Evolutionary conservation across 1,140 invertebrate species (phyloP).

Genomic region (Orius insidiosus): DNA sequence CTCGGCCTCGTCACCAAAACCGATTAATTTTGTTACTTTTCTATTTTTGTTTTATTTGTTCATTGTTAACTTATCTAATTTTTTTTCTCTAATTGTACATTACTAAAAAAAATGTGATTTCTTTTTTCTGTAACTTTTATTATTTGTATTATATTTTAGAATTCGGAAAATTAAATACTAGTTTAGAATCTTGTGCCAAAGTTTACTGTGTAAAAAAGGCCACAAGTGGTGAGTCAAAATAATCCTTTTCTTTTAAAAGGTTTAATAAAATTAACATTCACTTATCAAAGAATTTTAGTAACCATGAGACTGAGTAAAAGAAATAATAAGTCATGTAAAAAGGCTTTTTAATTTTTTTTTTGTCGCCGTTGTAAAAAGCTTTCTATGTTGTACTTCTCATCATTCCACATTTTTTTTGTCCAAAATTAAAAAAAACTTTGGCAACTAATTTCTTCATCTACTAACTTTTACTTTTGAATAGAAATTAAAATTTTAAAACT

Average conservation of each 20-base stretch:
- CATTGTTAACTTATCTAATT: background rate
- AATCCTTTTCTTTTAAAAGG: background rate
- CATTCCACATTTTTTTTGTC: no score
- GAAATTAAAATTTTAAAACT: no score
- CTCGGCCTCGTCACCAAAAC: conserved; percentile 6
- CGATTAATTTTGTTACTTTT: background rate
- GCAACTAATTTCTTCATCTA: no score
- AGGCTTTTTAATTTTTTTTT: no score
- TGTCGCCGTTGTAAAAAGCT: no score
- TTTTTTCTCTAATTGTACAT: conserved; percentile 3
- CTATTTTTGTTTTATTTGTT: background rate
- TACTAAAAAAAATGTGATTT: conserved; percentile 1
- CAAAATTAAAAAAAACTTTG: no score
- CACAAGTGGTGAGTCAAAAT: background rate
- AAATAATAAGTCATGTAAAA: background rate
- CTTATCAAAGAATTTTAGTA: conserved; percentile 13
- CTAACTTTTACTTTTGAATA: no score
- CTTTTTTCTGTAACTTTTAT: conserved; percentile 6
- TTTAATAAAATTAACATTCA: conserved; percentile 1
- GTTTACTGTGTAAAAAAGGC: conserved; percentile 1
- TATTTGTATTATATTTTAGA: conserved; percentile 8
- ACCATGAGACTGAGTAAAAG: conserved; percentile 14
- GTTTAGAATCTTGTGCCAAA: conserved; percentile 7
- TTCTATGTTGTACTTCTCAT: no score
- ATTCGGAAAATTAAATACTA: conserved; percentile 1